These are phyloP conservation scores for Matsumyia berberina DNA, from an alignment of 2,888 invertebrate species.

Conservation along the genomic window DNA sequence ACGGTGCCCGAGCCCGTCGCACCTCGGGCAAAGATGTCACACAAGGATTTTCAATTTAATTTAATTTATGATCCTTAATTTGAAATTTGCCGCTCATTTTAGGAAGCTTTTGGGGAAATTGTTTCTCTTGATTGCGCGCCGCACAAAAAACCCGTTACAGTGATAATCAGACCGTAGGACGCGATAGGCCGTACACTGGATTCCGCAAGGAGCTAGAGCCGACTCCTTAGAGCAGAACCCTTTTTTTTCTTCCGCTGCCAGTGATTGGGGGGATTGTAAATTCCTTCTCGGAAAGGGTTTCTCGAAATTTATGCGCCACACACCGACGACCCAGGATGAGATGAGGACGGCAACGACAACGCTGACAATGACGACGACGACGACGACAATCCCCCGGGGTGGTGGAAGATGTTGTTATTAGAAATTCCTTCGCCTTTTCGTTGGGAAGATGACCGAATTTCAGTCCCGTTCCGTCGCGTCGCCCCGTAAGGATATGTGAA, in stretches of 20 bases:
- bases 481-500: slow-evolving; percentile 56
- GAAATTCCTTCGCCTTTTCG: slow-evolving; percentile 64
- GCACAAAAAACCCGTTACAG: slow-evolving; percentile 61
- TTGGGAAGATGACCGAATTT: slow-evolving; percentile 73
- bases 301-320: slow-evolving; percentile 71
- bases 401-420: slow-evolving; percentile 72
- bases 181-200: slow-evolving; percentile 32
- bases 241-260: slow-evolving; percentile 15
- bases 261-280: slow-evolving; percentile 21
- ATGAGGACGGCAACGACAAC: slow-evolving; percentile 2
- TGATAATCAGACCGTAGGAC: slow-evolving; percentile 67
- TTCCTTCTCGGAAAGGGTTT: slow-evolving; percentile 70
- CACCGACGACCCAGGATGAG: slow-evolving; percentile 29
- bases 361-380: slow-evolving; percentile 24
- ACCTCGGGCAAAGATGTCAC: slow-evolving; percentile 67
- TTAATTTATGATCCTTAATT: slow-evolving; percentile 77
- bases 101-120: slow-evolving; percentile 69
- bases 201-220: slow-evolving; percentile 37
- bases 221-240: slow-evolving; percentile 23
- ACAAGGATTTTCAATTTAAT: slow-evolving; percentile 76
- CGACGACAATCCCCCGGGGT: slow-evolving; percentile 4
- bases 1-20: not conserved
- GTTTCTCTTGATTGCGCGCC: slow-evolving; percentile 74
- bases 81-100: slow-evolving; percentile 76
- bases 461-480: slow-evolving; percentile 8